These are phyloP conservation scores for Noctua janthina DNA, from an alignment of 2,888 invertebrate genomes.

Conservation along the genomic window DNA sequence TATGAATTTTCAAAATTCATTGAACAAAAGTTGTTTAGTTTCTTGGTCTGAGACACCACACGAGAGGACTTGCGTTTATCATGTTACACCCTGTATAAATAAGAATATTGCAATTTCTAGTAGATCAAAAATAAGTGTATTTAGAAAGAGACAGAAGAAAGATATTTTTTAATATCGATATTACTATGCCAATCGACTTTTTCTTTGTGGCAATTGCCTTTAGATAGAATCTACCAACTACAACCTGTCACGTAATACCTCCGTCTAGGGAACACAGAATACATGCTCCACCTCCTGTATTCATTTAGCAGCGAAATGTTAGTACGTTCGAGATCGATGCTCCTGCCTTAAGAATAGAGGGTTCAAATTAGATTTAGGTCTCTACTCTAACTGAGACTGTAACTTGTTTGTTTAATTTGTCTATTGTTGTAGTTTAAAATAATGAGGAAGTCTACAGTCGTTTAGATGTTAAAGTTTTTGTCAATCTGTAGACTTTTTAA, in stretches of 20 bases:
- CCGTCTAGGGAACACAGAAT: conserved; percentile 38
- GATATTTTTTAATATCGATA: too few species aligned
- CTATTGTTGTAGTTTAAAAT: neutral
- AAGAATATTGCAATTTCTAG: too few species aligned
- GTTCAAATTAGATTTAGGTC: conserved; percentile 42
- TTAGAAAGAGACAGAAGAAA: too few species aligned
- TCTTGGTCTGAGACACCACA: too few species aligned
- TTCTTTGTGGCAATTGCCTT: neutral
- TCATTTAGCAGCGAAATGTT: conserved; percentile 55
- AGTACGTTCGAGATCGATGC: conserved; percentile 49
- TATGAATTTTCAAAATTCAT: too few species aligned
- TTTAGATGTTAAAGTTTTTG: neutral
- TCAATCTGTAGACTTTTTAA: neutral
- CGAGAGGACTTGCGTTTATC: too few species aligned
- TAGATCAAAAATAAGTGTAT: too few species aligned
- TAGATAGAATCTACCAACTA: conserved; percentile 11
- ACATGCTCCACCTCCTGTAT: conserved; percentile 47
- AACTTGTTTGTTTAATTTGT: conserved; percentile 15
- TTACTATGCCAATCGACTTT: too few species aligned
- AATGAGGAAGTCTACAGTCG: neutral
- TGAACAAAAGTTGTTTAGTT: too few species aligned
- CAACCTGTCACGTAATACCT: conserved; percentile 30
- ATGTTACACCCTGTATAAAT: too few species aligned
- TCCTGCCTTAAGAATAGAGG: conserved; percentile 48
- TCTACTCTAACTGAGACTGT: conserved; percentile 4